phyloP scores from a whole-genome alignment of 2,113 vertebrate genomes.

The Phycodurus eques region DNA sequence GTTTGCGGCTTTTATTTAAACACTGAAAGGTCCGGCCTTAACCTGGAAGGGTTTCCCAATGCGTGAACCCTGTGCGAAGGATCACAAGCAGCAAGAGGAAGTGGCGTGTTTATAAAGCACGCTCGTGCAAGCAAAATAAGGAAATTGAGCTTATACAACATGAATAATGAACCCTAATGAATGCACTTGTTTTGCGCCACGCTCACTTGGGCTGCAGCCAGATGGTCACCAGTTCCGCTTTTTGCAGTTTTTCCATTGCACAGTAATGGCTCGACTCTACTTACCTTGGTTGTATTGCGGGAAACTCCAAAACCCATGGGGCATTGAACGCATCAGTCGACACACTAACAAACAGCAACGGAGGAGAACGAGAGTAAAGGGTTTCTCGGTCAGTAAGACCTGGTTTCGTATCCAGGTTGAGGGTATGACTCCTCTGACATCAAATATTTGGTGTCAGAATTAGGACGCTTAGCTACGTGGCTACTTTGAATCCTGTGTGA shows the following conservation, averaged over 20 bases:
- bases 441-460: too few species aligned
- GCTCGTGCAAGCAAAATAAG: constrained; percentile 65
- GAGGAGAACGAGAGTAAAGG: background rate
- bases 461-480: too few species aligned
- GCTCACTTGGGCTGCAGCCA: constrained; percentile 74
- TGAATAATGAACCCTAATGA: constrained; percentile 79
- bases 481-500: too few species aligned
- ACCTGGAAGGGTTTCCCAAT: constrained; percentile 66
- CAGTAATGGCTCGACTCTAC: background rate
- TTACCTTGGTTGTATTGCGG: constrained; percentile 11
- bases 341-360: background rate
- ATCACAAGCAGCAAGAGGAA: constrained; percentile 71
- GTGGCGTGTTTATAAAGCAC: constrained; percentile 72
- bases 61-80: constrained; percentile 65
- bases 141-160: constrained; percentile 79
- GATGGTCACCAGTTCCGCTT: constrained; percentile 69
- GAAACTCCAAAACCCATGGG: background rate
- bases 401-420: too few species aligned
- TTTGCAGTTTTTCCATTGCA: background rate
- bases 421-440: too few species aligned
- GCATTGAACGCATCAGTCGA: background rate
- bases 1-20: constrained; percentile 64
- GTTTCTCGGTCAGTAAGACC: too few species aligned
- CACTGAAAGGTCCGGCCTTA: constrained; percentile 67
- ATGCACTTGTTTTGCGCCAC: constrained; percentile 75